Conservation (phyloP, 2,113 vertebrate genomes). For the Coregonus clupeaformis region DNA sequence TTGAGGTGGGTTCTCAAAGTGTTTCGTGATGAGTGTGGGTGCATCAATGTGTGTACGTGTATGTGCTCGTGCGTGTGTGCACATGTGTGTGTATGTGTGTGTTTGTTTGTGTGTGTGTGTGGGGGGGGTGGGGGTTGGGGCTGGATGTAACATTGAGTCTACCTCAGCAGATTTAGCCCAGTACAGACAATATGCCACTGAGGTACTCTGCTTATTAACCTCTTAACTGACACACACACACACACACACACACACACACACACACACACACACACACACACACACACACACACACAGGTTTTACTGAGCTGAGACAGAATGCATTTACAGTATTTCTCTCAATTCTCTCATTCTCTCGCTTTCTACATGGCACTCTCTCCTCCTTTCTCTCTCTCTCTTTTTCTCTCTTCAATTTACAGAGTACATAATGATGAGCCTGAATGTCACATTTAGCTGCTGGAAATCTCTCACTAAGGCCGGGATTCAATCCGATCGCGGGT, state of each 20-base stretch:
- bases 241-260: constrained; percentile 14
- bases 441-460: no score
- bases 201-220: constrained; percentile 53
- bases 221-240: constrained; percentile 30
- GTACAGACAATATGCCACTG: constrained; percentile 59
- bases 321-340: not conserved
- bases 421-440: no score
- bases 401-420: not conserved
- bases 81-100: constrained; percentile 8
- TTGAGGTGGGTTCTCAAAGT: not conserved
- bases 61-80: not conserved
- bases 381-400: not conserved
- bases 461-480: no score
- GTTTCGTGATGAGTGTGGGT: not conserved
- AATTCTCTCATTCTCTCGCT: not conserved
- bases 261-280: constrained; percentile 19
- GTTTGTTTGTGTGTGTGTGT: constrained; percentile 2
- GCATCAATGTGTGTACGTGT: constrained; percentile 11
- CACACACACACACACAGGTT: not conserved
- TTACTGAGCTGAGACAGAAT: not conserved
- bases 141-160: constrained; percentile 59
- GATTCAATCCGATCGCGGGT: no score
- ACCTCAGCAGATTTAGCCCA: constrained; percentile 69
- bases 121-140: not conserved
- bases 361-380: constrained; percentile 13